Evolutionary conservation across 2,888 invertebrate genomes (phyloP), one percentile per base, ranked within the genome.

Genomic region (Alloscopus bannaensis): DNA sequence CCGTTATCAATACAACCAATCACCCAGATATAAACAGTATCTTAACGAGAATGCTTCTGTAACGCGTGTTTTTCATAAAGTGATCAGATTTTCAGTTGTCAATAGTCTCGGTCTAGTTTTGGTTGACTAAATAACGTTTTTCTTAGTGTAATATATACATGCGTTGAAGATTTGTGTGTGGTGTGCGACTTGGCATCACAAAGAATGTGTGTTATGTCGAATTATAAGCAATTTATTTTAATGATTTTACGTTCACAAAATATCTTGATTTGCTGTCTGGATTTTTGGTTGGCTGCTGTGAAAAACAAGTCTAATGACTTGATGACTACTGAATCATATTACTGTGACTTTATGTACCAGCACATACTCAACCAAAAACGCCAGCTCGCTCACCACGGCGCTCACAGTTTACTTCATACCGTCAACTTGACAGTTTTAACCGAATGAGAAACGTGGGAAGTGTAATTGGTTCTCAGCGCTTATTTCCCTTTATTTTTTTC

Each of bases 391-490:
- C 52, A 52, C 52, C 52, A 52, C 52, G 22, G 52, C 52, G 13
- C 52, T 52, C 24, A 22, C 52, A 22, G 24, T 24, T 52, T 57
- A 57, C 57, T 57, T 57, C 57, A 57, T 52, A 52, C n/a, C 52
- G 22, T 60, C 20, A 22, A 8, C 3, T 20, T 40, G 18, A 20
- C 22, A 52, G 8, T 60, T 60, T 60, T 20, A 60, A 60, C 29
- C 59, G 29, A 62, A 28, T 75, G 75, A 75, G 75, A 75, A 75
- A 75, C 66, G 75, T 75, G 75, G 66, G 66, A 65, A 71, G 60
- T 57, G 52, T 31, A 60, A 28, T 57, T 73, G 16, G 66, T 65
- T 59, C 47, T 73, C 57, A 62, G 65, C 50, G 31, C 52, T 36
- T 4, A 60, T 76, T 66, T 50, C 26, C 16, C 26, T 45, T 57